Conservation (phyloP, 2,113 vertebrate genomes). For the Scatophagus argus region DNA sequence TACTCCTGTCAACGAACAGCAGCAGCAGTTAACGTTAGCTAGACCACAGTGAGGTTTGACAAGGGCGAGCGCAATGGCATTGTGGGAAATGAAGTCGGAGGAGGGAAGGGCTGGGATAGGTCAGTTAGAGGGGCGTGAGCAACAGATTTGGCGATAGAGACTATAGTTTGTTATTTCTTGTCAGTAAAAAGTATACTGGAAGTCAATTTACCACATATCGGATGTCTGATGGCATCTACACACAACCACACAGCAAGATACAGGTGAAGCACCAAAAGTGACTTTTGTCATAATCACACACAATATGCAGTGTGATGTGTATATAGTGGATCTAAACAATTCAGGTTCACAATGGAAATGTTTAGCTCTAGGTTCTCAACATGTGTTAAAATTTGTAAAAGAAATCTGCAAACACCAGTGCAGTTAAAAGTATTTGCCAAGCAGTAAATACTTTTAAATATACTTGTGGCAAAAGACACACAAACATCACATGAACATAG, state of each 20-base stretch:
- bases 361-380: conserved; percentile 4
- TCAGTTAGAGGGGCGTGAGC: conserved; percentile 73
- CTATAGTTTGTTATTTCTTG: not conserved
- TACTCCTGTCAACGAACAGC: conserved; percentile 43
- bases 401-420: not conserved
- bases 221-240: not conserved
- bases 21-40: conserved; percentile 36
- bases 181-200: not conserved
- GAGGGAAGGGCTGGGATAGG: conserved; percentile 71
- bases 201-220: not conserved
- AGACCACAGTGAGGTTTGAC: conserved; percentile 44
- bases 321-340: not conserved
- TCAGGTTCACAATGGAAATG: not conserved
- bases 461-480: conserved; percentile 17
- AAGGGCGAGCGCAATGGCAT: conserved; percentile 67
- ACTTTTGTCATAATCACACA: conserved; percentile 23
- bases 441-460: conserved; percentile 24
- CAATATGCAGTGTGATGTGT: not conserved
- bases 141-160: too few species aligned
- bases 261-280: not conserved
- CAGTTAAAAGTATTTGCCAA: conserved; percentile 16
- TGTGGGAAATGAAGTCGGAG: conserved; percentile 80
- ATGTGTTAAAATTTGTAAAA: conserved; percentile 8
- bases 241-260: not conserved
- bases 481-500: not conserved